phyloP scores from a whole-genome alignment of 2,797 vertebrate genomes.

The Ispidina lecontei region DNA sequence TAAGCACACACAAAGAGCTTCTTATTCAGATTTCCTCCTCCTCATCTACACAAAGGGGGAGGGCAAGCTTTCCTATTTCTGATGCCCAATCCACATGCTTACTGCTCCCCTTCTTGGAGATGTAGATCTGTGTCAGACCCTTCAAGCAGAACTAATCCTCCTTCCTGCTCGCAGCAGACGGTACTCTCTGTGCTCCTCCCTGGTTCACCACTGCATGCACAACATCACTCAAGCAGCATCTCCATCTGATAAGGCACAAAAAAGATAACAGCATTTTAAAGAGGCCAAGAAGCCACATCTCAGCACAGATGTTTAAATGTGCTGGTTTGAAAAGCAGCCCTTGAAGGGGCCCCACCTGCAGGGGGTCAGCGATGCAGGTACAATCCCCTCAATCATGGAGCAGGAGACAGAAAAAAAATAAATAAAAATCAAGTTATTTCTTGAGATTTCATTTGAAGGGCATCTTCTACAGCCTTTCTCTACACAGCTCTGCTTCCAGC shows the following conservation, averaged over 20 bases:
- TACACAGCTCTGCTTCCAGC: background rate
- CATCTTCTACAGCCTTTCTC: background rate
- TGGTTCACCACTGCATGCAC: background rate
- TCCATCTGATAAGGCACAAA: background rate
- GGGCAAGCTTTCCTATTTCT: background rate
- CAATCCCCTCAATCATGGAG: background rate
- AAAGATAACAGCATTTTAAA: background rate
- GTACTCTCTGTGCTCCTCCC: background rate
- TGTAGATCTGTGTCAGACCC: slow-evolving; percentile 14
- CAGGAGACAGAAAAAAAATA: background rate
- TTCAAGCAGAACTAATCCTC: slow-evolving; percentile 30
- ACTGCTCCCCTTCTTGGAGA: background rate
- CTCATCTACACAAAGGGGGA: background rate
- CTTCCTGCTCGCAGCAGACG: background rate
- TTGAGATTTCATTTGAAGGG: background rate
- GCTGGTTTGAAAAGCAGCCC: background rate
- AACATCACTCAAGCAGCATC: background rate
- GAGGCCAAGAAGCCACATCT: background rate
- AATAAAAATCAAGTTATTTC: background rate
- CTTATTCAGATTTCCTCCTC: slow-evolving; percentile 28
- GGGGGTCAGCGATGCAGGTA: background rate
- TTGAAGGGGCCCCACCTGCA: background rate
- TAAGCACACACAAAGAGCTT: background rate
- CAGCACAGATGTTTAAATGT: background rate
- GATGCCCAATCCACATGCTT: background rate